A percentile compares a stretch with the other conserved stretches of the same genome.
phyloP scores from a whole-genome alignment of 2,113 vertebrate species.

The Toxotes jaculatrix region DNA sequence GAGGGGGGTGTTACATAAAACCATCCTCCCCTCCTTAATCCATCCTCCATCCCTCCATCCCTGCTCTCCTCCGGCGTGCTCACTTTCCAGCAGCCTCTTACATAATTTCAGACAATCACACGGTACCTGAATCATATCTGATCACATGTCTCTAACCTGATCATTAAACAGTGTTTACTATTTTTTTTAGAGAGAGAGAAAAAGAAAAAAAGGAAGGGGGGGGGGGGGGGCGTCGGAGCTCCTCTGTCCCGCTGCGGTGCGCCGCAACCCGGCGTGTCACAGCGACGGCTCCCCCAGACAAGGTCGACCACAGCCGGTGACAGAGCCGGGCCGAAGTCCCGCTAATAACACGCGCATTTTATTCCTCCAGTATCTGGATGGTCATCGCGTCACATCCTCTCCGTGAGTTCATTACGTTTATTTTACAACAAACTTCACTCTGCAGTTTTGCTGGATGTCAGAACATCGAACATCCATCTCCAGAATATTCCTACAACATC shows the following conservation, averaged over 20 bases:
- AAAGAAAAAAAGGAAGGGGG: not conserved
- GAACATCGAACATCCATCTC: not conserved
- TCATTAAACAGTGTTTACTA: no score
- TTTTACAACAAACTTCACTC: not conserved
- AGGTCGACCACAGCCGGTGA: conserved; percentile 13
- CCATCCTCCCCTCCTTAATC: conserved; percentile 60
- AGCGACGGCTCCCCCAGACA: conserved; percentile 10
- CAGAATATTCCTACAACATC: not conserved
- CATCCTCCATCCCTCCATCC: conserved; percentile 36
- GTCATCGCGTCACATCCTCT: no score
- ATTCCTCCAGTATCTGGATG: not conserved
- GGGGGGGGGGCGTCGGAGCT: not conserved
- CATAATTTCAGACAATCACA: conserved; percentile 42
- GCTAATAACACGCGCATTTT: not conserved
- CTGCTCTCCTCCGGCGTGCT: conserved; percentile 8
- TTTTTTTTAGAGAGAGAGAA: not conserved
- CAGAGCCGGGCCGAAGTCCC: not conserved
- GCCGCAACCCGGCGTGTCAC: conserved; percentile 21
- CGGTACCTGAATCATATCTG: not conserved
- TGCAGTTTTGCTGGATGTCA: no score
- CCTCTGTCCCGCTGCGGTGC: conserved; percentile 3
- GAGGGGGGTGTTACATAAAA: conserved; percentile 68
- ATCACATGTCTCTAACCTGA: not conserved
- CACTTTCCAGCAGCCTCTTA: conserved; percentile 39
- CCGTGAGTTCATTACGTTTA: no score